Base-by-base conservation (phyloP, 2,888 invertebrate species). In the Erynnis tages region DNA sequence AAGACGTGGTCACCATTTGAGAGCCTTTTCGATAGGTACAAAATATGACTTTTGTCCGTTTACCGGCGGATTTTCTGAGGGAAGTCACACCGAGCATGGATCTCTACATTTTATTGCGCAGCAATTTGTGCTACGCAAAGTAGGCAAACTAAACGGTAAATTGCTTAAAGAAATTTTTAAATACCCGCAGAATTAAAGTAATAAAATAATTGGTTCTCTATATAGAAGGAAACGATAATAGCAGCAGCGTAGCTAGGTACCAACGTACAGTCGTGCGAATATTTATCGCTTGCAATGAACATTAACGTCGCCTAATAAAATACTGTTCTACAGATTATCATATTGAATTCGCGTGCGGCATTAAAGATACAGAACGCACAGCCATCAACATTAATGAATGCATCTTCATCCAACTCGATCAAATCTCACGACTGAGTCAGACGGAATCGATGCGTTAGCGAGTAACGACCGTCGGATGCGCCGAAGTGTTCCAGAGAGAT, bases 391-490 rank as follows among this genome's bases (percentile, higher is more conserved):
- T 75, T 83, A 84, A 82, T 81, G 81, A 80, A 68, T 65, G 71
- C 73, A 76, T 77, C 69, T 79, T 72, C 73, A 82, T 81, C 73
- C 73, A 67, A 72, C 66, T 71, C 71, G 70, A 75, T 85, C 82
- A 78, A 79, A 83, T 73, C 73, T 70, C 63, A 66, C 67, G 60
- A 69, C 77, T 84, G 83, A 82, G 62, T 81, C 80, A 67, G 60
- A 76, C 41, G 10, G 76, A 70, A 78, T 82, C 86, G 81, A 86
- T 86, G 86, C 87, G 84, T 79, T 79, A 73, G 80, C 82, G 76
- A 76, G 71, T 84, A 83, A 88, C 86, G 87, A 82, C 79, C 82
- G 76, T 85, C 88, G 87, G 89, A 89, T 88, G 87, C 86, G 89
- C 82, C 82, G 86, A 84, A 88, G 89, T 88, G 86, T 82, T 86